phyloP scores from a whole-genome alignment of 2,888 invertebrate genomes.

The Tetramorium bicarinatum region DNA sequence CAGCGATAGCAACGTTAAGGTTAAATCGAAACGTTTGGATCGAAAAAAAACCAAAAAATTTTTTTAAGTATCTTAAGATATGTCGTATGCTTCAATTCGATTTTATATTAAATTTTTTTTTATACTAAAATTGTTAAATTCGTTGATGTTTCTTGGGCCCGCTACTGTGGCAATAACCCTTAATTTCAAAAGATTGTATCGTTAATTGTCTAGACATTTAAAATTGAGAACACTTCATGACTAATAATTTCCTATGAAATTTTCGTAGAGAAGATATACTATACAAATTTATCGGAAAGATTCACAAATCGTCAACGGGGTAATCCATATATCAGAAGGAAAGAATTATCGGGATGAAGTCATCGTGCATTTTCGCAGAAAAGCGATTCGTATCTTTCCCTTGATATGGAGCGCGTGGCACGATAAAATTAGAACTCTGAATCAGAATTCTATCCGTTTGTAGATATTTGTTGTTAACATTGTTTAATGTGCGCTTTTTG shows the following conservation, averaged over 20 bases:
- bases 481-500: background rate
- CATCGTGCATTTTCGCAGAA: constrained; percentile 5
- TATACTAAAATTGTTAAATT: too few relatives aligned
- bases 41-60: too few relatives aligned
- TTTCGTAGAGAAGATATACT: background rate
- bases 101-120: too few relatives aligned
- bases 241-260: background rate
- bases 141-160: too few relatives aligned
- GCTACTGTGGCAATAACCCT: too few relatives aligned
- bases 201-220: background rate
- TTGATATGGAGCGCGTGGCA: background rate
- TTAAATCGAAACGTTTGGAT: too few relatives aligned
- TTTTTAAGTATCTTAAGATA: too few relatives aligned
- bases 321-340: background rate
- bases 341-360: constrained; percentile 15
- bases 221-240: background rate
- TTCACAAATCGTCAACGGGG: background rate
- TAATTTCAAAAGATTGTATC: background rate
- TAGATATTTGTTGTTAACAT: constrained; percentile 2
- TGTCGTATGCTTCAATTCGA: too few relatives aligned
- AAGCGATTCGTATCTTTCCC: constrained; percentile 1
- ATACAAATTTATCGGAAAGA: background rate
- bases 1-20: too few relatives aligned
- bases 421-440: constrained; percentile 3
- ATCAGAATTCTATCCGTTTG: background rate